phyloP scores from a whole-genome alignment of 1,140 invertebrate species.

The Apis florea region DNA sequence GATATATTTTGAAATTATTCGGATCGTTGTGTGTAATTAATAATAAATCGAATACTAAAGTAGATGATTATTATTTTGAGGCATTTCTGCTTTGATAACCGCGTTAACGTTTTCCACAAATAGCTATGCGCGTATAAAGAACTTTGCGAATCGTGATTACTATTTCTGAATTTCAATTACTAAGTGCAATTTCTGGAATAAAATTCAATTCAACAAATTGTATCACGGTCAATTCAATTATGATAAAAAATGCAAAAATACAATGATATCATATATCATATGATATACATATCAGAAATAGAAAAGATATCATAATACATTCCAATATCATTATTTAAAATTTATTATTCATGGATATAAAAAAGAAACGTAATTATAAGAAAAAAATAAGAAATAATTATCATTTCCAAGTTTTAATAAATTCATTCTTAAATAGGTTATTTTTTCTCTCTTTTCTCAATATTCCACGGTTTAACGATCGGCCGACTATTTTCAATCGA shows the following conservation, averaged over 20 bases:
- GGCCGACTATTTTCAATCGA: background rate
- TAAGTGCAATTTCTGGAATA: background rate
- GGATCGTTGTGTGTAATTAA: background rate
- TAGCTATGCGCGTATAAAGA: too few species aligned
- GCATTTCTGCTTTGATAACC: slow-evolving; percentile 4
- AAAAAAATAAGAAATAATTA: too few species aligned
- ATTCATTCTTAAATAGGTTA: background rate
- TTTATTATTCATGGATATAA: too few species aligned
- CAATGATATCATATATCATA: too few species aligned
- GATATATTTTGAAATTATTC: background rate
- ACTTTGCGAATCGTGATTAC: background rate
- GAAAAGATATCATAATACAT: too few species aligned
- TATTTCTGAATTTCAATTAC: background rate
- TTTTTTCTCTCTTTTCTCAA: background rate
- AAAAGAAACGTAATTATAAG: too few species aligned
- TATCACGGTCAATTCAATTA: too few species aligned
- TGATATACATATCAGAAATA: too few species aligned
- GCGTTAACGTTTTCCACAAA: background rate
- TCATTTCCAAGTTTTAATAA: background rate
- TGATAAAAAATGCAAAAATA: too few species aligned
- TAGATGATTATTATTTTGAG: background rate
- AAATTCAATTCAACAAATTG: too few species aligned
- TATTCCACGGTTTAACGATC: too few species aligned
- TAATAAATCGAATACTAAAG: background rate
- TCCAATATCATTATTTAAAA: too few species aligned